These are phyloP conservation scores for Peucedramus taeniatus DNA, from an alignment of 2,113 vertebrate genomes.

Conservation along the genomic window DNA sequence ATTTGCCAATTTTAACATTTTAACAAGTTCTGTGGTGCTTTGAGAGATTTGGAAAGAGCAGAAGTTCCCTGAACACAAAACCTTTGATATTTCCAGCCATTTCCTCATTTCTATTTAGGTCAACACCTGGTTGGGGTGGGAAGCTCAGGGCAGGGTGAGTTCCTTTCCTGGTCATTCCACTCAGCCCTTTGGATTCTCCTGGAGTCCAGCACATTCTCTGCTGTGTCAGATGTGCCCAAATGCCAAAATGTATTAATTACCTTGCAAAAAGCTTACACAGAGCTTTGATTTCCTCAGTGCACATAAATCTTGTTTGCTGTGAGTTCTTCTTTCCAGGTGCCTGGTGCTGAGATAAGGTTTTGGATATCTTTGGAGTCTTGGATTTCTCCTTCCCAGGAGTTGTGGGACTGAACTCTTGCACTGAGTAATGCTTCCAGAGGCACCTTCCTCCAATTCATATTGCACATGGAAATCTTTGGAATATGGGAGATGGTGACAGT, in stretches of 20 bases:
- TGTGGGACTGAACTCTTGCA: not conserved
- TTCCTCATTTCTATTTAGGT: not conserved
- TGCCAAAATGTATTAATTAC: constrained; percentile 9
- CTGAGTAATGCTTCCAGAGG: not conserved
- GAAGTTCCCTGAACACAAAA: not conserved
- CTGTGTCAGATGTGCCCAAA: not conserved
- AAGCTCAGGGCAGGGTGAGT: not conserved
- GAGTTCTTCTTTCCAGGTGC: not conserved
- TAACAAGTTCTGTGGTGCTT: not conserved
- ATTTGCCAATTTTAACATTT: not conserved
- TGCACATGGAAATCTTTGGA: not conserved
- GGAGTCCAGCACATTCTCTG: not conserved
- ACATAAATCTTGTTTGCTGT: not conserved
- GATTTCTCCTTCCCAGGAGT: not conserved
- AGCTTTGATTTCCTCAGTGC: not conserved
- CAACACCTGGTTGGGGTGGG: not conserved
- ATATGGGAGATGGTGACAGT: not conserved
- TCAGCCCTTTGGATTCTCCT: not conserved
- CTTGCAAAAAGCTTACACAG: not conserved
- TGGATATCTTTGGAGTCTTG: not conserved
- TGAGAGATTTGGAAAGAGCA: not conserved
- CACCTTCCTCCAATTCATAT: not conserved
- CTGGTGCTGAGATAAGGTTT: not conserved
- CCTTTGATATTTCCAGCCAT: constrained; percentile 14
- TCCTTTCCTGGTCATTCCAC: not conserved